These are phyloP conservation scores for Dicycla oo DNA, from an alignment of 2,888 invertebrate genomes.

Conservation along the genomic window DNA sequence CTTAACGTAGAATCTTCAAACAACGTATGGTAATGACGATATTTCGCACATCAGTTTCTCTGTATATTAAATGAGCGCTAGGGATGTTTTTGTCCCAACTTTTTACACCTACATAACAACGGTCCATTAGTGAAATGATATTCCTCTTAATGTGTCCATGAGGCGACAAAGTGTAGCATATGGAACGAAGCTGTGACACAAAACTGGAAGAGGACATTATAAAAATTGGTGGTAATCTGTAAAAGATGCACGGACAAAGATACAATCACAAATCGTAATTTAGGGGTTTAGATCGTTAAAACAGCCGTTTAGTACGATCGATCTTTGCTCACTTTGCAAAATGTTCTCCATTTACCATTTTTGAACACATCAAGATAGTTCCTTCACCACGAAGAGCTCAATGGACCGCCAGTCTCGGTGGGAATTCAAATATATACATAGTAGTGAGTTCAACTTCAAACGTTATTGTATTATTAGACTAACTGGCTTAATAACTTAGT, in stretches of 20 bases:
- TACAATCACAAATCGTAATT: background rate
- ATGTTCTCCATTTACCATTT: too few relatives aligned
- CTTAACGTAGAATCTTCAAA: slow-evolving; percentile 18
- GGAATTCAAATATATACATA: too few relatives aligned
- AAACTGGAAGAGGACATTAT: slow-evolving; percentile 63
- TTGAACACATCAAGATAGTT: too few relatives aligned
- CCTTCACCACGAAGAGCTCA: too few relatives aligned
- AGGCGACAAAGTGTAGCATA: slow-evolving; percentile 77
- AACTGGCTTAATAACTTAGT: too few relatives aligned
- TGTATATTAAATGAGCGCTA: slow-evolving; percentile 70
- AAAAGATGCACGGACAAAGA: background rate
- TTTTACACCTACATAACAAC: slow-evolving; percentile 74
- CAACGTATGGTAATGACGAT: slow-evolving; percentile 59
- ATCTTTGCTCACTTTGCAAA: too few relatives aligned
- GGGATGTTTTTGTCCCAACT: slow-evolving; percentile 67
- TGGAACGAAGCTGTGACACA: slow-evolving; percentile 58
- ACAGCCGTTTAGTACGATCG: too few relatives aligned
- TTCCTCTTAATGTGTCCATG: slow-evolving; percentile 84
- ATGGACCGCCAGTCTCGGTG: too few relatives aligned
- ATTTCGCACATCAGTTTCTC: slow-evolving; percentile 71
- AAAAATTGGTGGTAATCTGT: background rate
- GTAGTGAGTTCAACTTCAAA: too few relatives aligned
- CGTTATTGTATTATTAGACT: too few relatives aligned
- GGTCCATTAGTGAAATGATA: slow-evolving; percentile 87
- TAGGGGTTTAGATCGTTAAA: too few relatives aligned